phyloP scores from a whole-genome alignment of 1,140 invertebrate species.

The Mesaphorura yosii region DNA sequence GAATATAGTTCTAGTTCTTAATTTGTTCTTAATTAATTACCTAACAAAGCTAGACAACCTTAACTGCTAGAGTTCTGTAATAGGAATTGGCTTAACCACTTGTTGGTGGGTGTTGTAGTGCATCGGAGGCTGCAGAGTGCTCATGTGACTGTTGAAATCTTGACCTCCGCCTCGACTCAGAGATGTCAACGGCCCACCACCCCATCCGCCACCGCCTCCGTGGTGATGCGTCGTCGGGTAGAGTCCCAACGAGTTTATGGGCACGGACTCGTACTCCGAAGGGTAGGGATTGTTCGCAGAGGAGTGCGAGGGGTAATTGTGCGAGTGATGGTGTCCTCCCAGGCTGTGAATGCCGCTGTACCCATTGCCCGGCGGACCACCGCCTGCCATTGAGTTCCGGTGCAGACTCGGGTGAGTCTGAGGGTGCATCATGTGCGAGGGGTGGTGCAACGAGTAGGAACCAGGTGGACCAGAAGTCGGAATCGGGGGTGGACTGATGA shows the following conservation, averaged over 20 bases:
- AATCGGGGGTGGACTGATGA: background rate
- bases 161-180: background rate
- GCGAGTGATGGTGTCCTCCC: background rate
- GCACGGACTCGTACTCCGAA: background rate
- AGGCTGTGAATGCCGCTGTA: background rate
- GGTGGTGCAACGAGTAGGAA: background rate
- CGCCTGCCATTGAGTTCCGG: background rate
- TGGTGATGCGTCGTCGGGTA: too few relatives aligned
- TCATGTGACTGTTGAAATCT: background rate
- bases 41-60: too few relatives aligned
- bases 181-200: too few relatives aligned
- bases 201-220: too few relatives aligned
- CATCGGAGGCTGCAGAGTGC: slow-evolving; percentile 27
- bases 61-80: slow-evolving; percentile 81
- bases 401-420: background rate
- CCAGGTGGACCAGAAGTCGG: background rate
- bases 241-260: too few relatives aligned
- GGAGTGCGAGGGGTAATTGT: background rate
- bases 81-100: slow-evolving; percentile 61
- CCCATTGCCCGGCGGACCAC: background rate
- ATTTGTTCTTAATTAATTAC: too few relatives aligned
- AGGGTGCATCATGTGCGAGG: slow-evolving; percentile 3
- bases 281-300: background rate
- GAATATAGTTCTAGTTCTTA: too few relatives aligned
- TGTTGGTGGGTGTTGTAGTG: slow-evolving; percentile 37